These are phyloP conservation scores for Tachystola acroxantha DNA, from an alignment of 2,888 invertebrate genomes.

Conservation along the genomic window DNA sequence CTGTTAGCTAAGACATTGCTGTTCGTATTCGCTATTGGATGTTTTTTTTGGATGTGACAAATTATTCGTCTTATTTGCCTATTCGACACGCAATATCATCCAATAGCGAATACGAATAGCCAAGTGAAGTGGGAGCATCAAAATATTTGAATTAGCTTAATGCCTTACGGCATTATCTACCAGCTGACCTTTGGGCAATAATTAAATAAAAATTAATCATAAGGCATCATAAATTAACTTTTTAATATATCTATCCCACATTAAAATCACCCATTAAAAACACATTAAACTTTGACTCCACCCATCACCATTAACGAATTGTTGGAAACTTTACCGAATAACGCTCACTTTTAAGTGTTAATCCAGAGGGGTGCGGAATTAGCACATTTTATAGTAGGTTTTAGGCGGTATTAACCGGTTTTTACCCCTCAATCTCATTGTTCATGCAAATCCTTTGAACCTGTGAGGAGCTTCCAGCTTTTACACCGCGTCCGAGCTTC, in stretches of 20 bases:
- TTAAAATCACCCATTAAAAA: constrained; percentile 10
- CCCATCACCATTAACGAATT: constrained; percentile 12
- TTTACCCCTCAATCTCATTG: constrained; percentile 5
- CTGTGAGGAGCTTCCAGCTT: not conserved
- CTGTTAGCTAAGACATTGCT: too few species aligned
- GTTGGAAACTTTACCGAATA: constrained; percentile 8
- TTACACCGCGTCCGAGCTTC: not conserved
- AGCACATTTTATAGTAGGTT: constrained; percentile 12
- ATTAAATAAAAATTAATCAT: too few species aligned
- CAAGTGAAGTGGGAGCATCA: too few species aligned
- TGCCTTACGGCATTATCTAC: too few species aligned
- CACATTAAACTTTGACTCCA: constrained; percentile 10
- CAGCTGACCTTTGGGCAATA: too few species aligned
- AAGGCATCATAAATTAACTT: too few species aligned
- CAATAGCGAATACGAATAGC: too few species aligned
- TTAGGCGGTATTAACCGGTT: constrained; percentile 1
- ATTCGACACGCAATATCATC: too few species aligned
- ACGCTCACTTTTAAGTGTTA: constrained; percentile 6
- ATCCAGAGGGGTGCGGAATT: constrained; percentile 5
- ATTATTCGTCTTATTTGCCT: too few species aligned
- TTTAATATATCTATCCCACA: constrained; percentile 2
- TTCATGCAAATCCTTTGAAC: constrained; percentile 9
- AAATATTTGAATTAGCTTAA: too few species aligned
- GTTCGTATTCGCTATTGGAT: too few species aligned
- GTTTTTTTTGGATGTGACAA: too few species aligned